Evolutionary conservation across 2,113 vertebrate species (phyloP).

Genomic region (Strix aluco): DNA sequence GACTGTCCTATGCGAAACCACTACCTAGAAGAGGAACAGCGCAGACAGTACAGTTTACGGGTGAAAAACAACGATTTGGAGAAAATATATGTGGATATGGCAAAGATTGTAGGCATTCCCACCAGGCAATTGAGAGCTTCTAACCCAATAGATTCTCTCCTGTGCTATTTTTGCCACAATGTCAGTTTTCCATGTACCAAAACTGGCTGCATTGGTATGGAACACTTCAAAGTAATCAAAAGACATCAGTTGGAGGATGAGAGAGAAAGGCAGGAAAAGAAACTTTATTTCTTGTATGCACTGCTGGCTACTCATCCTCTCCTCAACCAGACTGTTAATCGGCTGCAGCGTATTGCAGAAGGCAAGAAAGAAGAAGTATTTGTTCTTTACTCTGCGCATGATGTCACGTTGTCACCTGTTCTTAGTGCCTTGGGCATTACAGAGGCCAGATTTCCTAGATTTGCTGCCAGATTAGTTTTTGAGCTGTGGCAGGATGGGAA

Average conservation of each 20-base stretch:
- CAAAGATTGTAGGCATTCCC: slow-evolving; percentile 84
- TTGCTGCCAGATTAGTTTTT: slow-evolving; percentile 93
- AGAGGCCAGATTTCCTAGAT: slow-evolving; percentile 89
- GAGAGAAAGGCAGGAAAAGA: slow-evolving; percentile 81
- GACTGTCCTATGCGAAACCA: slow-evolving; percentile 90
- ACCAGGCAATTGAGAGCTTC: slow-evolving; percentile 88
- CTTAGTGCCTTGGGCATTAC: slow-evolving; percentile 92
- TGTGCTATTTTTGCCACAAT: slow-evolving; percentile 93
- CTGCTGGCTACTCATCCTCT: slow-evolving; percentile 89
- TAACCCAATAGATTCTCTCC: slow-evolving; percentile 92
- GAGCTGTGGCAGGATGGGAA: slow-evolving; percentile 91
- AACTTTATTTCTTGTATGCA: slow-evolving; percentile 87
- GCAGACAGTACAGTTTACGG: slow-evolving; percentile 87
- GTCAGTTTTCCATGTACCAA: slow-evolving; percentile 88
- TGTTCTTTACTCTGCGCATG: slow-evolving; percentile 90
- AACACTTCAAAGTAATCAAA: slow-evolving; percentile 91
- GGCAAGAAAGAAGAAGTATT: slow-evolving; percentile 79
- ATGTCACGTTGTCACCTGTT: slow-evolving; percentile 92
- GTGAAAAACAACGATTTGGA: slow-evolving; percentile 84
- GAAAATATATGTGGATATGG: slow-evolving; percentile 87
- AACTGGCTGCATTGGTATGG: slow-evolving; percentile 82
- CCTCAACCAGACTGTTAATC: slow-evolving; percentile 86
- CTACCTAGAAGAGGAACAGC: slow-evolving; percentile 91
- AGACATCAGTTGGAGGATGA: slow-evolving; percentile 92
- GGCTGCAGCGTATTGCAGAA: slow-evolving; percentile 80